Conservation (phyloP, 2,888 invertebrate species). For the Teleogryllus oceanicus region DNA sequence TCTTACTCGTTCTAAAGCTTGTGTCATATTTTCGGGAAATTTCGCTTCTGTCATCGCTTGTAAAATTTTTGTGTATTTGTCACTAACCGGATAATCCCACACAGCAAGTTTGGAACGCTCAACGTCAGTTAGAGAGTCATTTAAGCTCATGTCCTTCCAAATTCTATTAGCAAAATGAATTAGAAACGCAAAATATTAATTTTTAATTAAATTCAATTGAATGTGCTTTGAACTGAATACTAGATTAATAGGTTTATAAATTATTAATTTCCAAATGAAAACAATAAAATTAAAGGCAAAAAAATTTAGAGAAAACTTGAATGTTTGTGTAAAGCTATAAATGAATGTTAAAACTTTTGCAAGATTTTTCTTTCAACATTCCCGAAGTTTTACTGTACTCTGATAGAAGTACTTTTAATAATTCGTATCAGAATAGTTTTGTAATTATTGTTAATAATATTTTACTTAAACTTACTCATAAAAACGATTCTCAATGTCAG, state of each 20-base stretch:
- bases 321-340: too few species aligned
- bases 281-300: too few species aligned
- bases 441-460: background rate
- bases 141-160: conserved; percentile 97
- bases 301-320: too few species aligned
- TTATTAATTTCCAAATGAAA: too few species aligned
- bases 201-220: background rate
- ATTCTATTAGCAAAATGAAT: conserved; percentile 58
- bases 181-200: background rate
- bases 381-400: background rate
- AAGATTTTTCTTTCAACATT: too few species aligned
- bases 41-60: conserved; percentile 85
- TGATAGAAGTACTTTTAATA: background rate
- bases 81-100: conserved; percentile 98
- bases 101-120: conserved; percentile 93
- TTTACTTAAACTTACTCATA: conserved; percentile 67
- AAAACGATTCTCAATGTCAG: conserved; percentile 88
- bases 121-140: conserved; percentile 84
- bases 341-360: too few species aligned
- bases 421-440: background rate
- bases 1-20: conserved; percentile 72
- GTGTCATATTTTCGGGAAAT: conserved; percentile 73
- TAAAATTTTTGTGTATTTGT: conserved; percentile 99
- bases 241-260: too few species aligned
- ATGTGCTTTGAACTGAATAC: too few species aligned